Conservation (phyloP, 2,888 invertebrate genomes). For the Criorhina ranunculi region DNA sequence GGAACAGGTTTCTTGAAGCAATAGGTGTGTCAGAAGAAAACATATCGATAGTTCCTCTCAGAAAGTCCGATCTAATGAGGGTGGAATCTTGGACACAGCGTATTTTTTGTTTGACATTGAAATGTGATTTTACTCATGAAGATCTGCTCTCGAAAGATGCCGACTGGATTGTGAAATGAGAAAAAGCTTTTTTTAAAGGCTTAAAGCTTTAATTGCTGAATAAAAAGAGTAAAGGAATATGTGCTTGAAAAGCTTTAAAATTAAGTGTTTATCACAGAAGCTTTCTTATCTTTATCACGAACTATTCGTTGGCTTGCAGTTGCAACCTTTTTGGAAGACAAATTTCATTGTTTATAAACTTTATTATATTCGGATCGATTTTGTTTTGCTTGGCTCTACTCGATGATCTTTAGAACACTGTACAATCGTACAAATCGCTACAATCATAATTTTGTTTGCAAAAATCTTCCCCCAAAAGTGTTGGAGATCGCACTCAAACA, state of each 20-base stretch:
- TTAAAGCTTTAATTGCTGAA: conserved; percentile 35
- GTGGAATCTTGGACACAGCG: not conserved
- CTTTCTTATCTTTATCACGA: conserved; percentile 34
- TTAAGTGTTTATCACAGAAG: not conserved
- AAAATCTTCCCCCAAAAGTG: not conserved
- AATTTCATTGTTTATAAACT: too few relatives aligned
- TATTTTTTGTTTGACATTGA: not conserved
- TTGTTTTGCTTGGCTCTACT: not conserved
- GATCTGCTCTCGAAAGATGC: not conserved
- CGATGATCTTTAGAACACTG: too few relatives aligned
- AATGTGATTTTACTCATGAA: not conserved
- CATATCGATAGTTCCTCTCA: too few relatives aligned
- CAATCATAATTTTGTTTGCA: not conserved
- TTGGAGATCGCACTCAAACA: conserved; percentile 25
- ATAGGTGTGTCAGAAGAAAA: too few relatives aligned
- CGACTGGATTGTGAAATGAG: not conserved
- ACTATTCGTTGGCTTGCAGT: not conserved
- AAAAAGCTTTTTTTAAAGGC: not conserved
- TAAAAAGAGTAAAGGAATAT: conserved; percentile 28
- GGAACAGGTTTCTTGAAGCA: too few relatives aligned
- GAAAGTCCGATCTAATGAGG: too few relatives aligned
- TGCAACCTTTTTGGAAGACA: not conserved
- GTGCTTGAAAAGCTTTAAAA: not conserved
- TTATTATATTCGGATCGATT: not conserved
- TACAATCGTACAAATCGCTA: too few relatives aligned